Evolutionary conservation across 2,113 vertebrate species (phyloP).

Genomic region (Triplophysa dalaica): DNA sequence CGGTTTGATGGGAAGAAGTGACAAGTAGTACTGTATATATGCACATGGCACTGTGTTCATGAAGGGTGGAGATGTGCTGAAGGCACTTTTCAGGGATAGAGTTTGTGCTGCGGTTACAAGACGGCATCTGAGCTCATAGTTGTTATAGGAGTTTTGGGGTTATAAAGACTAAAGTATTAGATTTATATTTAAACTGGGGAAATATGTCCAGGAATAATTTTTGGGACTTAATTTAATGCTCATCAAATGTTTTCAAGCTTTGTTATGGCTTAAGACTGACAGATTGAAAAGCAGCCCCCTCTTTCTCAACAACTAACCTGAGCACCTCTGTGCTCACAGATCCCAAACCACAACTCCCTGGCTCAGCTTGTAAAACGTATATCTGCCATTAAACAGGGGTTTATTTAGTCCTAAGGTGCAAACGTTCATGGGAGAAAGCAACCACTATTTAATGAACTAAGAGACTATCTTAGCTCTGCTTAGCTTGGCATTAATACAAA

Average conservation of each 20-base stretch:
- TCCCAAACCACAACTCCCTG: conserved; percentile 46
- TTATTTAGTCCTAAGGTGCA: conserved; percentile 45
- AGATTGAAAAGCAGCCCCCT: not conserved
- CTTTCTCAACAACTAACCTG: conserved; percentile 6
- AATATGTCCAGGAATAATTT: not conserved
- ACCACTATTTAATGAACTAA: conserved; percentile 53
- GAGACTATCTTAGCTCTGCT: conserved; percentile 49
- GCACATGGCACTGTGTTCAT: conserved; percentile 47
- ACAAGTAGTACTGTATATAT: conserved; percentile 34
- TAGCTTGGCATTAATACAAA: conserved; percentile 47
- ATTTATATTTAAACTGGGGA: too few relatives aligned
- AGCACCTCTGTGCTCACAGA: conserved; percentile 16
- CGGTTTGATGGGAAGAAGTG: conserved; percentile 53
- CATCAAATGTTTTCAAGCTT: not conserved
- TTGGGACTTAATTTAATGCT: conserved; percentile 1
- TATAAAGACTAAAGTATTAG: not conserved
- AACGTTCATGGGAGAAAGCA: conserved; percentile 56
- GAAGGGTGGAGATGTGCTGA: conserved; percentile 8
- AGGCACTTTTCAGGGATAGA: conserved; percentile 7
- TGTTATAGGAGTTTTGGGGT: not conserved
- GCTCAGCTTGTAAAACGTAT: conserved; percentile 56
- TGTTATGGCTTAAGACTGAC: not conserved
- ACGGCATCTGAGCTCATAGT: not conserved
- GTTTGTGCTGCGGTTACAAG: conserved; percentile 12
- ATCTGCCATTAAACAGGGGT: conserved; percentile 51